Percentiles rank a stretch among this genome's conserved stretches.
phyloP scores from a whole-genome alignment of 2,888 invertebrate species.

The Drosophila testacea region DNA sequence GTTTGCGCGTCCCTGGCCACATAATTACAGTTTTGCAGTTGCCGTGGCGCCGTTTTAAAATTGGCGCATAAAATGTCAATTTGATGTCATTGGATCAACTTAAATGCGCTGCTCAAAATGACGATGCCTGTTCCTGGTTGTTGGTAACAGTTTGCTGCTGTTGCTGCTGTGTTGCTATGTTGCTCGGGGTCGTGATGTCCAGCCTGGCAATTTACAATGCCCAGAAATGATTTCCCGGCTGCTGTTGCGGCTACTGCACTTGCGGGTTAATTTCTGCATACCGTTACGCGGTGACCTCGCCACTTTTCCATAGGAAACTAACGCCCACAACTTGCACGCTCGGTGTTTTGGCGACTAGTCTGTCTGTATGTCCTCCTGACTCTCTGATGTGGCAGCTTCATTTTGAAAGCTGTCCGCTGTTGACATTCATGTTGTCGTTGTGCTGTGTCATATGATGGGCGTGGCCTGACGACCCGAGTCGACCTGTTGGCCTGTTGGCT shows the following conservation, averaged over 20 bases:
- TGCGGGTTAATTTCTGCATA: conserved; percentile 75
- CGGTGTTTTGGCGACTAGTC: conserved; percentile 32
- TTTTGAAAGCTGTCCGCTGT: conserved; percentile 55
- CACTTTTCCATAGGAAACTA: conserved; percentile 55
- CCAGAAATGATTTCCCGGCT: conserved; percentile 62
- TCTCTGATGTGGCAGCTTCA: conserved; percentile 58
- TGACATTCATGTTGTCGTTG: conserved; percentile 73
- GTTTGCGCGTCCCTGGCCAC: conserved; percentile 69
- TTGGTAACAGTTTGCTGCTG: conserved; percentile 12
- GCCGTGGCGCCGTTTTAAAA: conserved; percentile 67
- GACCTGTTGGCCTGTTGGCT: conserved; percentile 47
- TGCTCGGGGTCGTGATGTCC: conserved; percentile 33
- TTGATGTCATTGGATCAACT: conserved; percentile 82
- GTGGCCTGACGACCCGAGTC: conserved; percentile 12
- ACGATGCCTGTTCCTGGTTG: conserved; percentile 23
- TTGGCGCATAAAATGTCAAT: conserved; percentile 81
- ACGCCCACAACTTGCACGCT: conserved; percentile 29
- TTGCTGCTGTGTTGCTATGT: conserved; percentile 8
- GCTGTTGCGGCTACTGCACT: conserved; percentile 57
- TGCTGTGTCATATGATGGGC: conserved; percentile 53
- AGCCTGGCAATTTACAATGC: conserved; percentile 63
- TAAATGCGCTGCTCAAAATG: conserved; percentile 66
- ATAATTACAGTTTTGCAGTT: conserved; percentile 69
- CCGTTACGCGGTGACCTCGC: conserved; percentile 60
- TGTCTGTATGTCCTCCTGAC: background rate